Evolutionary conservation across 1,140 invertebrate genomes (phyloP), one percentile per base, ranked within the genome.

Genomic region (Micrasema minimum): DNA sequence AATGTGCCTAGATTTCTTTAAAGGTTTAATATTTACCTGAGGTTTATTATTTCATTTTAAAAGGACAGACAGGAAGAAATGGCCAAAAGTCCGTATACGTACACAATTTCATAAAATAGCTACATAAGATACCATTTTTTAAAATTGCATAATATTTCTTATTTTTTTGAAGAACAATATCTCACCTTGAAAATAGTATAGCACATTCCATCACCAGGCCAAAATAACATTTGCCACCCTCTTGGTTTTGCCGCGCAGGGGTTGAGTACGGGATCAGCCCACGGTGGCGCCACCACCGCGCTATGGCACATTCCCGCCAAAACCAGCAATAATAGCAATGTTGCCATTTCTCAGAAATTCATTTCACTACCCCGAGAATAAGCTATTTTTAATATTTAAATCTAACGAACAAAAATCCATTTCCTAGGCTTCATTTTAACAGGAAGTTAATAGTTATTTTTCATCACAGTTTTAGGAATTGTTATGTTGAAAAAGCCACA

Each of bases 221-320:
- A 95, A 79, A 90, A 94, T 18, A 95, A 84, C 72, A 93, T 85
- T 76, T 94, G 91, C 93, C 93, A 95, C 12, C 92, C 92, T 50
- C 89, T 85, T 0, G 92, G 90, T 79, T 90, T 87, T 0, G 86
- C 81, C 3, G 92, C 92, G 72, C 93, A 95, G 0, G 93, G 93
- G 81, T 95, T 95, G 72, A 87, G 86, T 7, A 87, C 84, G 1
- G 91, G 89, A 81, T 95, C 88, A 16, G 92, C 92, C 93, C 93
- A 95, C 0, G 91, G 91, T 2, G 93, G 93, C 20, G 93, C 90
- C 71, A 92, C 86, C 57, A 95, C 90, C 14, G 90, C 90, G 0
- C 82, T 84, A 57, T 18, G 3, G 23, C 20, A 53, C 20, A 46
- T 14, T 46, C 59, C 59, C 59, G 59, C 41, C 59, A 64, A 64